Percentiles rank a stretch among this genome's conserved stretches.
Evolutionary conservation across 1,140 invertebrate species (phyloP).

Genomic region (Lethrus apterus): DNA sequence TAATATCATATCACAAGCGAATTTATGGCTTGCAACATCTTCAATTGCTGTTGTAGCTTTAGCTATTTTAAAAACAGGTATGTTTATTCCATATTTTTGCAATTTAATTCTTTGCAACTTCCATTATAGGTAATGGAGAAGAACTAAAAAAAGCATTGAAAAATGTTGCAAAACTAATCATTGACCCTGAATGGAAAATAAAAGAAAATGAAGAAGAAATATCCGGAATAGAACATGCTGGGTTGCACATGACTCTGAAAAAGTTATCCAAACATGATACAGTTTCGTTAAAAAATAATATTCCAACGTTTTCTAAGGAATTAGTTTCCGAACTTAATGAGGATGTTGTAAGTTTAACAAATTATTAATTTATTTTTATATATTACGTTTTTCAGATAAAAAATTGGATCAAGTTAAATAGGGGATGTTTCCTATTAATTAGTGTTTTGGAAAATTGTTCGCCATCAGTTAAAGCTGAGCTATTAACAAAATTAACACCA

Average conservation of each 20-base stretch:
- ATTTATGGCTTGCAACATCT: constrained; percentile 62
- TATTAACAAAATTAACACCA: constrained; percentile 32
- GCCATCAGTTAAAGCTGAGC: constrained; percentile 20
- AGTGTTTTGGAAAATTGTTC: constrained; percentile 45
- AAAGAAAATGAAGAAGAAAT: constrained; percentile 42
- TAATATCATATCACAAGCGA: constrained; percentile 52
- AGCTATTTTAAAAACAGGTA: constrained; percentile 59
- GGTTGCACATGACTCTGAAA: constrained; percentile 72
- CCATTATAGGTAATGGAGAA: constrained; percentile 29
- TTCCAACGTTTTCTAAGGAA: constrained; percentile 42
- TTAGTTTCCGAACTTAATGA: constrained; percentile 43
- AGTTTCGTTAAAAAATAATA: constrained; percentile 33
- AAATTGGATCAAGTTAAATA: constrained; percentile 50
- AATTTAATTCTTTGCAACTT: background rate
- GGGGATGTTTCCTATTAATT: constrained; percentile 55
- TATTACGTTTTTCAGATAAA: constrained; percentile 37
- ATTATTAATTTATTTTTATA: constrained; percentile 10
- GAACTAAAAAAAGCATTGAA: constrained; percentile 35
- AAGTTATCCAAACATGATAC: constrained; percentile 66
- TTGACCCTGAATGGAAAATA: constrained; percentile 41
- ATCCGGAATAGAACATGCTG: constrained; percentile 68
- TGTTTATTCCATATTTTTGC: background rate
- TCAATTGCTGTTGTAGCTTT: constrained; percentile 61
- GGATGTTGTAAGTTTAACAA: constrained; percentile 49
- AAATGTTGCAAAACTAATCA: constrained; percentile 43